Base-by-base conservation (phyloP, 2,888 invertebrate genomes). In the Abrostola triplasia region DNA sequence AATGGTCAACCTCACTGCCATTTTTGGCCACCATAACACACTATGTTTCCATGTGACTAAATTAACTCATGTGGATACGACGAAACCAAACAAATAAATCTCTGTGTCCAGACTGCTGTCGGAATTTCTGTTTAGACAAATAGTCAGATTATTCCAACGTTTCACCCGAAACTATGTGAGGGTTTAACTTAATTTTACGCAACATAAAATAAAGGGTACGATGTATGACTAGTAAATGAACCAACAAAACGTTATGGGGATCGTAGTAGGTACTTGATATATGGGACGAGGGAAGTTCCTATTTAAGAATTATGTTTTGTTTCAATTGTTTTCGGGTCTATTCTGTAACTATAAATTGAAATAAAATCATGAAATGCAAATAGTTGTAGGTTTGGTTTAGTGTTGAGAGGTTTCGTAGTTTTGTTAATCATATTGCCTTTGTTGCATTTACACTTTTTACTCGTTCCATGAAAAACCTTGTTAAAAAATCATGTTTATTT, bases 111-210 rank as follows among this genome's bases (percentile, higher is more conserved):
- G 9, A 9, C 5, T 47, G 7, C 13, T 12, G 5, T 11, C 10
- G 41, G 13, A 44, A 13, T 8, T 44, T 8, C 7, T 69, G 9
- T n/a, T 10, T 47, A n/a, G 24, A 64, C 58, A 69, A 73, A 69
- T 54, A 54, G 59, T 54, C 37, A 41, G n/a, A 60, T 71, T 59
- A 65, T 41, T 62, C 36, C 48, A 36, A 69, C 63, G 52, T 58
- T 72, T 66, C 44, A 42, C 50, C 12, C 36, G 36, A 42, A 79
- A 64, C 67, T 67, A 70, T 24, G 57, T 57, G 64, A 67, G 64
- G 62, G 58, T 35, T 67, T 65, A 73, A 70, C 52, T 76, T 81
- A 76, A 80, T 80, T 81, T 80, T 69, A 77, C 81, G 79, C 59
- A 58, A 68, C 74, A 79, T 79, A 74, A 76, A 74, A 64, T 70